Conservation (phyloP, 2,888 invertebrate species). For the Diarsia mendica region DNA sequence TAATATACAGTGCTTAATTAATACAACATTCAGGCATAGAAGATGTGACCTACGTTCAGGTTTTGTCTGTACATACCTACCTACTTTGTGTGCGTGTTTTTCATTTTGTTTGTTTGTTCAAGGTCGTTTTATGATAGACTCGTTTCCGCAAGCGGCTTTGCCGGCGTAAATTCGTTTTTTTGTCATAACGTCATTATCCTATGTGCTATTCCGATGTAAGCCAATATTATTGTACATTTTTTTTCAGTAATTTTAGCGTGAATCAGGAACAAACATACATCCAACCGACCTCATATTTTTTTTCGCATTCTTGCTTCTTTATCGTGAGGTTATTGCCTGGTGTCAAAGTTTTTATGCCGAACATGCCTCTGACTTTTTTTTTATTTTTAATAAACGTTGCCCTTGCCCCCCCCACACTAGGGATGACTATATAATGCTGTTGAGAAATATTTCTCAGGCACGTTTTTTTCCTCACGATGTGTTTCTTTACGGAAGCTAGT, state of each 20-base stretch:
- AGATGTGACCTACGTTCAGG: background rate
- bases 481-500: too few species aligned
- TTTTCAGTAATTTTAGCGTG: background rate
- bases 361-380: too few species aligned
- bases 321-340: too few species aligned
- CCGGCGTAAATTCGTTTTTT: too few species aligned
- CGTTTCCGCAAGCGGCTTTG: background rate
- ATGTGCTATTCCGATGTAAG: background rate
- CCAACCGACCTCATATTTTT: background rate
- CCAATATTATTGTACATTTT: background rate
- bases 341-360: too few species aligned
- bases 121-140: background rate
- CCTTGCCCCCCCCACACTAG: too few species aligned
- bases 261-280: background rate
- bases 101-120: background rate
- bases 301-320: too few species aligned
- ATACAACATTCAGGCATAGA: conserved; percentile 11
- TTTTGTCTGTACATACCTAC: background rate
- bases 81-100: background rate
- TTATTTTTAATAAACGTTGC: too few species aligned
- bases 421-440: too few species aligned
- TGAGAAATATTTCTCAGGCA: too few species aligned
- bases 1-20: conserved; percentile 32
- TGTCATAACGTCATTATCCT: background rate
- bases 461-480: too few species aligned